Conservation (phyloP, 2,888 invertebrate species). For the Hemistola chrysoprasaria region DNA sequence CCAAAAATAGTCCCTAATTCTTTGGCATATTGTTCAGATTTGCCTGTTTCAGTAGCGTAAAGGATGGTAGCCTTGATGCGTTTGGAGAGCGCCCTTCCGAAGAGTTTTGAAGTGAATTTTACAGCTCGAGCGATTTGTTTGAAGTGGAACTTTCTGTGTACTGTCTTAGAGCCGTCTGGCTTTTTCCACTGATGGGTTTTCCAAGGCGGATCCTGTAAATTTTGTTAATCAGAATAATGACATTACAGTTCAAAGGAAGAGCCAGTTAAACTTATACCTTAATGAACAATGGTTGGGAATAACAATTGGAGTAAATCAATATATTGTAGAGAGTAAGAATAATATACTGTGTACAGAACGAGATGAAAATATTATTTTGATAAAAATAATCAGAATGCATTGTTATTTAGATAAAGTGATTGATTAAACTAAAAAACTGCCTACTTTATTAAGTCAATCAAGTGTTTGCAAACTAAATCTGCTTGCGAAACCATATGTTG, state of each 20-base stretch:
- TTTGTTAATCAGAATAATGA: no score
- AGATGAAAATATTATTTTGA: no score
- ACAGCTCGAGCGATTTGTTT: slow-evolving; percentile 97
- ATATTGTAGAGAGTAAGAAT: not conserved
- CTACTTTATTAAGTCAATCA: no score
- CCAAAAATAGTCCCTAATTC: slow-evolving; percentile 94
- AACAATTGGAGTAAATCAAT: not conserved
- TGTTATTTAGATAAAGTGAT: no score
- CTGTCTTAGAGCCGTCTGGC: slow-evolving; percentile 83
- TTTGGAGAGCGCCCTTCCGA: slow-evolving; percentile 94
- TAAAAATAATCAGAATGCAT: no score
- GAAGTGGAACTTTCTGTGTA: slow-evolving; percentile 94
- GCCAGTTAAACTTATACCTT: no score
- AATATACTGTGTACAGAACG: no score
- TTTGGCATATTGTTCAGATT: slow-evolving; percentile 96
- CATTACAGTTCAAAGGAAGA: no score
- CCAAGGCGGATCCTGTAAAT: slow-evolving; percentile 91
- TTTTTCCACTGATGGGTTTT: slow-evolving; percentile 93
- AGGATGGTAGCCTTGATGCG: slow-evolving; percentile 97
- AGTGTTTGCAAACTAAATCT: no score
- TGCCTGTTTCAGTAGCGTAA: slow-evolving; percentile 97
- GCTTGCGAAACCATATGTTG: no score
- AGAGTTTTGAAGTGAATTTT: slow-evolving; percentile 97
- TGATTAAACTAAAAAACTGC: no score
- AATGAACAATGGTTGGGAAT: no score